Evolutionary conservation across 2,797 vertebrate species (phyloP).

Genomic region (Cuniculus paca): DNA sequence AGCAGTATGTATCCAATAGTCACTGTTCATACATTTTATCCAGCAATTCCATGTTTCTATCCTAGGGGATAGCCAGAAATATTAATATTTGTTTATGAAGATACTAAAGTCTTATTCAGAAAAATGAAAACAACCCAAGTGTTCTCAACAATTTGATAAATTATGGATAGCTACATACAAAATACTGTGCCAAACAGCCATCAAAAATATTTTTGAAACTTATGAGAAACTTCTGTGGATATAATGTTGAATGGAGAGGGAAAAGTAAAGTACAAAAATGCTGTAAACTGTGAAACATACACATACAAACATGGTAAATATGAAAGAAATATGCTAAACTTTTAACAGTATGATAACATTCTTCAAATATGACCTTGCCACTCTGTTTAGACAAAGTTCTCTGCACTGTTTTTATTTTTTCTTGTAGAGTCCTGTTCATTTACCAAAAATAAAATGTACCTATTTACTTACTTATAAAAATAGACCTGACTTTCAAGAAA

Average conservation of each 20-base stretch:
- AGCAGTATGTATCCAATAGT: background rate
- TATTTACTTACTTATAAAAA: background rate
- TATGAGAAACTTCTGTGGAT: background rate
- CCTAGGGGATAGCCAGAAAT: constrained; percentile 24
- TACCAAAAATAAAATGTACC: background rate
- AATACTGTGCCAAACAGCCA: background rate
- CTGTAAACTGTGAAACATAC: background rate
- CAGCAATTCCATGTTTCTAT: background rate
- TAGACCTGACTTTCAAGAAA: background rate
- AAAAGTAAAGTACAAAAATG: background rate
- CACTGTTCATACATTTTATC: background rate
- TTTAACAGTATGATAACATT: background rate
- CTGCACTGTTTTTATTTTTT: background rate
- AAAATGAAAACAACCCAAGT: background rate
- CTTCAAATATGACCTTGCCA: background rate
- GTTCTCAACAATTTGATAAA: background rate
- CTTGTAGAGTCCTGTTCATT: background rate
- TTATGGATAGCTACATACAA: background rate
- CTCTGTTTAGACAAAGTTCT: background rate
- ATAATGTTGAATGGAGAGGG: background rate
- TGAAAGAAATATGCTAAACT: background rate
- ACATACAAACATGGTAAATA: background rate
- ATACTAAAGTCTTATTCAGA: background rate
- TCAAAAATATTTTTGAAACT: background rate
- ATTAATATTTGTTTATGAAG: background rate